phyloP scores from a whole-genome alignment of 2,797 vertebrate species.

The Craterocephalus amniculus region DNA sequence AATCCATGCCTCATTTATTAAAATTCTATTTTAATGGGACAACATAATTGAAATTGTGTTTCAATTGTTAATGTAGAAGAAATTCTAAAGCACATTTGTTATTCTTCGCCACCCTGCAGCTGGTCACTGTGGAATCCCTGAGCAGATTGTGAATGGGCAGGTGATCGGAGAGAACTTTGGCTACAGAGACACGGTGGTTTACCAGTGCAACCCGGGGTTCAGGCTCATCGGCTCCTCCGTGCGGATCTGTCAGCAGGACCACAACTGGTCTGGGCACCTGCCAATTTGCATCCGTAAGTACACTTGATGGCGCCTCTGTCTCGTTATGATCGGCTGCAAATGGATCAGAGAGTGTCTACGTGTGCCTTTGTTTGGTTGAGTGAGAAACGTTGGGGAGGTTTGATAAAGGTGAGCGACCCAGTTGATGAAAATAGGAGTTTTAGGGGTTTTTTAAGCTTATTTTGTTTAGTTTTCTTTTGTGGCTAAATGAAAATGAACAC shows the following conservation, averaged over 20 bases:
- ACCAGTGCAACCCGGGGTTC: conserved; percentile 96
- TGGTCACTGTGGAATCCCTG: conserved; percentile 95
- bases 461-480: background rate
- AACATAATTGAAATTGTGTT: conserved; percentile 52
- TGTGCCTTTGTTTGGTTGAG: background rate
- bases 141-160: conserved; percentile 96
- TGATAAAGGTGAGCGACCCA: no score
- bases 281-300: conserved; percentile 97
- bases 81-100: background rate
- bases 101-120: conserved; percentile 74
- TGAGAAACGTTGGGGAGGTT: background rate
- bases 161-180: conserved; percentile 98
- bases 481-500: background rate
- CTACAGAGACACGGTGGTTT: conserved; percentile 97
- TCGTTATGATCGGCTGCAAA: background rate
- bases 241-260: conserved; percentile 96
- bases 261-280: conserved; percentile 96
- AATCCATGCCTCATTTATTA: conserved; percentile 44
- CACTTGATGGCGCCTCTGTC: conserved; percentile 13
- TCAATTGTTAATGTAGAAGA: conserved; percentile 16
- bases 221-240: conserved; percentile 97
- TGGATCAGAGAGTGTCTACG: background rate
- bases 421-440: background rate
- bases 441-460: background rate
- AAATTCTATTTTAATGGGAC: conserved; percentile 60